Evolutionary conservation across 1,140 invertebrate genomes (phyloP).

Genomic region (Anagrus nilaparvatae): DNA sequence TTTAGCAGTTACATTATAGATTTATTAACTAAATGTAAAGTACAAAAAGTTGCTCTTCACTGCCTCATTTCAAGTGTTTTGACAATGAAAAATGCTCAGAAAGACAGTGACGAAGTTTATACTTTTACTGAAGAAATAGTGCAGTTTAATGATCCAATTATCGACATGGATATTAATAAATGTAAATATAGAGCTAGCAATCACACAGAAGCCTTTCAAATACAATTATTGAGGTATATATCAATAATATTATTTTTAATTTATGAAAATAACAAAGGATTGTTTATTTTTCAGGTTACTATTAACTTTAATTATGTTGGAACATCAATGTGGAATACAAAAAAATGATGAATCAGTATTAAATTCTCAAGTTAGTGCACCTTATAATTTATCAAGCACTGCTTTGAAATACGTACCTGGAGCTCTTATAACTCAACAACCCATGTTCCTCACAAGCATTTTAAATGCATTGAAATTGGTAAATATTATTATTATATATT

Average conservation of each 20-base stretch:
- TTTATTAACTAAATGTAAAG: slow-evolving; percentile 69
- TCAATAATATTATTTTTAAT: not conserved
- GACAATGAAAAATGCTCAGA: slow-evolving; percentile 44
- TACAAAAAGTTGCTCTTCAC: slow-evolving; percentile 82
- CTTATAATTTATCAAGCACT: slow-evolving; percentile 34
- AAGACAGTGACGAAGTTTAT: slow-evolving; percentile 41
- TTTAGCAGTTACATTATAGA: slow-evolving; percentile 77
- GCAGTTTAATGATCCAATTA: slow-evolving; percentile 66
- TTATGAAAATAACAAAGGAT: not conserved
- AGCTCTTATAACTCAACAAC: slow-evolving; percentile 65
- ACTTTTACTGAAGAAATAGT: slow-evolving; percentile 79
- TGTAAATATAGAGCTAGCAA: slow-evolving; percentile 49
- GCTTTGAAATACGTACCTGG: slow-evolving; percentile 54
- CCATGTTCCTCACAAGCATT: slow-evolving; percentile 77
- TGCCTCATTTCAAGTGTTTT: slow-evolving; percentile 72
- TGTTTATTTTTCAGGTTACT: slow-evolving; percentile 43
- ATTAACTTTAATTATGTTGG: slow-evolving; percentile 66
- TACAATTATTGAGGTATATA: slow-evolving; percentile 55
- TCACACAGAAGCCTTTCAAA: slow-evolving; percentile 68
- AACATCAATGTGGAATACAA: slow-evolving; percentile 53
- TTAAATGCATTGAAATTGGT: slow-evolving; percentile 61
- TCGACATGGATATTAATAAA: slow-evolving; percentile 41
- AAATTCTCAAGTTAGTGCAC: slow-evolving; percentile 25
- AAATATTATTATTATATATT: too few relatives aligned
- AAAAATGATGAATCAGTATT: slow-evolving; percentile 42